A percentile compares a stretch with the other conserved stretches of the same genome.
Conservation (phyloP, 2,888 invertebrate genomes). For the Ceriagrion tenellum region DNA sequence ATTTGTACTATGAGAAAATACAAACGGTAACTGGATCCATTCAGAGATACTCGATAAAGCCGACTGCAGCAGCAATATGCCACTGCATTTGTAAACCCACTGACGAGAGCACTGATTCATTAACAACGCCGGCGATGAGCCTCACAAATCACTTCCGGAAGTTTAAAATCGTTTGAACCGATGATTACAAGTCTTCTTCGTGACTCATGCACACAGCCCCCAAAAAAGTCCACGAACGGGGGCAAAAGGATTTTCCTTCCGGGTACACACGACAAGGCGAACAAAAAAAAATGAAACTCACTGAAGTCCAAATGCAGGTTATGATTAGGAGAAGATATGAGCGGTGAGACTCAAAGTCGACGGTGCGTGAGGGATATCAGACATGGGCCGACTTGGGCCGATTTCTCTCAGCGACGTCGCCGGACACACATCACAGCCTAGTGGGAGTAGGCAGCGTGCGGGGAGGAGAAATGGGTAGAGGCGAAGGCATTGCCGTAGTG, state of each 20-base stretch:
- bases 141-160: constrained; percentile 4
- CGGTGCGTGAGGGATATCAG: not conserved
- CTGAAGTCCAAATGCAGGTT: not conserved
- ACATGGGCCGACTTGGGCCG: not conserved
- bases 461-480: constrained; percentile 65
- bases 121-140: not conserved
- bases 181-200: not conserved
- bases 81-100: not conserved
- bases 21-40: not conserved
- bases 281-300: not conserved
- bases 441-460: constrained; percentile 63
- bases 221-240: not conserved
- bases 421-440: not conserved
- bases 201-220: not conserved
- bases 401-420: constrained; percentile 12
- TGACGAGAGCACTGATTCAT: not conserved
- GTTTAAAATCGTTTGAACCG: not conserved
- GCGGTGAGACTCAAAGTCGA: not conserved
- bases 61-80: not conserved
- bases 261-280: not conserved
- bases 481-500: constrained; percentile 49
- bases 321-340: not conserved
- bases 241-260: not conserved
- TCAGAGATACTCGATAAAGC: not conserved
- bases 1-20: constrained; percentile 1